phyloP scores from a whole-genome alignment of 2,888 invertebrate species.

The Hymenopus coronatus region DNA sequence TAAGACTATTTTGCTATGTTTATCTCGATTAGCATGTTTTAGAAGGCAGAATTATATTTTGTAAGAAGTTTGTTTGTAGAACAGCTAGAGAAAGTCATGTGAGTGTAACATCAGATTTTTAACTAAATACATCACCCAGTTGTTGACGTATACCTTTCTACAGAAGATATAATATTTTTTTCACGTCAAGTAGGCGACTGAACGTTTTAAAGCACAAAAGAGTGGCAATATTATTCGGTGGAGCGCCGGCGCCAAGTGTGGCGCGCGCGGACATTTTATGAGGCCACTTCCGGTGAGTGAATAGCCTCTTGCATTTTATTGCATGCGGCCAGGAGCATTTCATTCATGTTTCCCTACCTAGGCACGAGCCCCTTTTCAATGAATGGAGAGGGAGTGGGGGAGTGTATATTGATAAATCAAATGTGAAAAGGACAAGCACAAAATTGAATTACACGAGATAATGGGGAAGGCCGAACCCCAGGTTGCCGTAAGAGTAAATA shows the following conservation, averaged over 20 bases:
- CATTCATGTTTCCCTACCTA: not conserved
- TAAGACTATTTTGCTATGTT: too few species aligned
- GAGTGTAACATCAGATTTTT: too few species aligned
- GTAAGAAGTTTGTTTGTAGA: too few species aligned
- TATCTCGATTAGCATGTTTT: too few species aligned
- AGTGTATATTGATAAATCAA: not conserved
- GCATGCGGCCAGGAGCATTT: not conserved
- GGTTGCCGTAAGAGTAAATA: not conserved
- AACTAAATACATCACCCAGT: too few species aligned
- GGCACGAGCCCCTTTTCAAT: not conserved
- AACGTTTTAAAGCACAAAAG: too few species aligned
- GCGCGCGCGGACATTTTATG: not conserved
- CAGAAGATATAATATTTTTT: too few species aligned
- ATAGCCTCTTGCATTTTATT: not conserved
- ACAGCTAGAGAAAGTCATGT: too few species aligned
- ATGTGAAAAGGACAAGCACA: not conserved
- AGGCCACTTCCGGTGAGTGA: not conserved
- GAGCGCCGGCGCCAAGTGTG: not conserved
- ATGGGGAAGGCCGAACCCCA: not conserved
- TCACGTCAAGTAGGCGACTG: too few species aligned
- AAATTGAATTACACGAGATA: not conserved
- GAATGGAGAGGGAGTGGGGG: not conserved
- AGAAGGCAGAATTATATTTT: too few species aligned
- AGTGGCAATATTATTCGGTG: too few species aligned
- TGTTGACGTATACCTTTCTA: too few species aligned